Percentiles rank a stretch among this genome's conserved stretches.
Conservation (phyloP, 2,113 vertebrate genomes). For the Tyrannus savana region DNA sequence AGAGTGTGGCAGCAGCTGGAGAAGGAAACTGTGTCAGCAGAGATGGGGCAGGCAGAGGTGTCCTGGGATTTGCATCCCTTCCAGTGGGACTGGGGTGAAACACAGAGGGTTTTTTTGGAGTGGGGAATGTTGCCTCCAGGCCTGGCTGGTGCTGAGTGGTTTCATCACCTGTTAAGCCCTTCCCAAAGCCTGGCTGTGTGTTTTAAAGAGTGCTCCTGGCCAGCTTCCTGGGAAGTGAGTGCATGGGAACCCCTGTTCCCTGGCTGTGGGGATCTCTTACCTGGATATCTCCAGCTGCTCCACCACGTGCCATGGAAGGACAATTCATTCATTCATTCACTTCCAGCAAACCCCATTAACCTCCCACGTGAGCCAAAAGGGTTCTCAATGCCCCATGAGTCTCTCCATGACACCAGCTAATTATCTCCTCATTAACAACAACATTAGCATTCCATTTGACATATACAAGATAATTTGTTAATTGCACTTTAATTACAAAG, state of each 20-base stretch:
- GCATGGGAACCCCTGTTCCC: background rate
- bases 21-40: background rate
- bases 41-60: background rate
- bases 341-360: conserved; percentile 36
- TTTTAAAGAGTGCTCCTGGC: background rate
- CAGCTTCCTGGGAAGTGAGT: conserved; percentile 9
- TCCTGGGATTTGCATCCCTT: background rate
- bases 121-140: background rate
- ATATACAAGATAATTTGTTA: conserved; percentile 74
- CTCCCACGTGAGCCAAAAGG: conserved; percentile 5
- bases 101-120: background rate
- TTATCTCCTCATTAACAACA: conserved; percentile 75
- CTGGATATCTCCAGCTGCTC: background rate
- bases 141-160: background rate
- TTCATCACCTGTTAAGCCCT: conserved; percentile 36
- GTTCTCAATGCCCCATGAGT: conserved; percentile 52
- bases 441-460: conserved; percentile 68
- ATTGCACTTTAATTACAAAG: conserved; percentile 77
- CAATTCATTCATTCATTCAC: conserved; percentile 21
- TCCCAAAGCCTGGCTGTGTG: background rate
- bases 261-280: background rate
- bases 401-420: conserved; percentile 61
- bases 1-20: background rate
- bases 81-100: background rate
- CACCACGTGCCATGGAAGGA: background rate